A percentile compares a stretch with the other conserved stretches of the same genome.
Conservation (phyloP, 2,888 invertebrate genomes). For the Stenolophus ochropezus region DNA sequence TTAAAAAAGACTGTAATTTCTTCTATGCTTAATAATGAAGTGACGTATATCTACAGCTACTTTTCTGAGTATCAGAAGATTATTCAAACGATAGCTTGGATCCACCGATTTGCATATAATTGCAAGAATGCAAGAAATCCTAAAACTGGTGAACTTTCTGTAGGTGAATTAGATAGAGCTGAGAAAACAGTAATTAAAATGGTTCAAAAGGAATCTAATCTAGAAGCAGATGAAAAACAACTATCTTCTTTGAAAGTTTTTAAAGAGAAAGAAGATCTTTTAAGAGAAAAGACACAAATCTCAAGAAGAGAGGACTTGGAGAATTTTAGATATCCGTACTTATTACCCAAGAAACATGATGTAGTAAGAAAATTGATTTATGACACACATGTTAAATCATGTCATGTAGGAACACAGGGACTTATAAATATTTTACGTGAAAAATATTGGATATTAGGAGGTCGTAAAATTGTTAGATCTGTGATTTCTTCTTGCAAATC, state of each 20-base stretch:
- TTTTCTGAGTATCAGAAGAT: background rate
- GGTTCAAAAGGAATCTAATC: background rate
- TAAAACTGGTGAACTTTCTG: background rate
- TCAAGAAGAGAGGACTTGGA: background rate
- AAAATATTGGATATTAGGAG: background rate
- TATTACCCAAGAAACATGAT: no score
- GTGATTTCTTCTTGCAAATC: background rate
- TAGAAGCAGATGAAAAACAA: background rate
- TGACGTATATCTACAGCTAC: background rate
- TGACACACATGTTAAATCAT: background rate
- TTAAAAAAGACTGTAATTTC: background rate
- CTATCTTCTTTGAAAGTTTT: background rate
- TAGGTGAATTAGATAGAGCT: background rate
- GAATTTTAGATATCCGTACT: background rate
- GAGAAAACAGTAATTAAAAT: background rate
- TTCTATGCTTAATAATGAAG: background rate
- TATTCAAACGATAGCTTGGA: background rate
- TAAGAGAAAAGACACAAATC: background rate
- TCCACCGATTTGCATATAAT: background rate
- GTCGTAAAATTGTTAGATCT: background rate
- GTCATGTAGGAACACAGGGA: background rate
- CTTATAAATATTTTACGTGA: background rate
- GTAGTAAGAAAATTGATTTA: background rate
- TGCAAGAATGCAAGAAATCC: background rate
- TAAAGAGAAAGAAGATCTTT: background rate